phyloP scores from a whole-genome alignment of 2,113 vertebrate species.

The Osmerus eperlanus region DNA sequence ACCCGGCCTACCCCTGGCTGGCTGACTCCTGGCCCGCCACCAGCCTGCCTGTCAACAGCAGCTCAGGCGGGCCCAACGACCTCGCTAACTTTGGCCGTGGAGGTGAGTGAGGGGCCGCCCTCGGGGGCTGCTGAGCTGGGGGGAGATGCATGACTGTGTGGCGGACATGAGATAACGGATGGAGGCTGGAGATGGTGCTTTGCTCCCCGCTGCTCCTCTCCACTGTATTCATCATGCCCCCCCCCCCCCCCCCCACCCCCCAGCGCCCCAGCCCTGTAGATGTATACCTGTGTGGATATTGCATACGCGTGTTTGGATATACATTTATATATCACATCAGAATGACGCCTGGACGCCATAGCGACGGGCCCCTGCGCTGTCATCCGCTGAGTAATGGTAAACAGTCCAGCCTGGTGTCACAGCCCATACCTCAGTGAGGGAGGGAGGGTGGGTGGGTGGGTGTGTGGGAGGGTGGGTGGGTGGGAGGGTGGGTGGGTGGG shows the following conservation, averaged over 20 bases:
- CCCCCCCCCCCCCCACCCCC: neutral
- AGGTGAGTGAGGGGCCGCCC: conserved; percentile 72
- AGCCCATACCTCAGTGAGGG: conserved; percentile 45
- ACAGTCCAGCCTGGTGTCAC: conserved; percentile 55
- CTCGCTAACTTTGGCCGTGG: conserved; percentile 91
- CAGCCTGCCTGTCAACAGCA: conserved; percentile 93
- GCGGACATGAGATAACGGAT: conserved; percentile 24
- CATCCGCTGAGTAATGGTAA: conserved; percentile 63
- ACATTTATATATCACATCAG: conserved; percentile 54
- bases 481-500: conserved; percentile 23
- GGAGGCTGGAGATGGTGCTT: neutral
- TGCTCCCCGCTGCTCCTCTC: conserved; percentile 2
- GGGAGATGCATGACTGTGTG: neutral
- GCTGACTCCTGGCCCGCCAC: conserved; percentile 97
- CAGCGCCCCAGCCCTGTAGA: conserved; percentile 8
- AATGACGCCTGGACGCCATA: conserved; percentile 36
- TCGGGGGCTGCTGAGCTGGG: neutral
- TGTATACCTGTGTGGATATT: conserved; percentile 45
- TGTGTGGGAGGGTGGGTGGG: conserved; percentile 26
- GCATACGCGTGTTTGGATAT: conserved; percentile 35
- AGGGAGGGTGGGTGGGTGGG: conserved; percentile 25
- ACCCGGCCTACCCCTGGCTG: conserved; percentile 94
- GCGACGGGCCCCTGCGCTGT: conserved; percentile 43
- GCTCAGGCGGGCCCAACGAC: conserved; percentile 88
- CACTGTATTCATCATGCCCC: conserved; percentile 29